Base-by-base conservation (phyloP, 2,888 invertebrate species). In the Platycnemis pennipes region DNA sequence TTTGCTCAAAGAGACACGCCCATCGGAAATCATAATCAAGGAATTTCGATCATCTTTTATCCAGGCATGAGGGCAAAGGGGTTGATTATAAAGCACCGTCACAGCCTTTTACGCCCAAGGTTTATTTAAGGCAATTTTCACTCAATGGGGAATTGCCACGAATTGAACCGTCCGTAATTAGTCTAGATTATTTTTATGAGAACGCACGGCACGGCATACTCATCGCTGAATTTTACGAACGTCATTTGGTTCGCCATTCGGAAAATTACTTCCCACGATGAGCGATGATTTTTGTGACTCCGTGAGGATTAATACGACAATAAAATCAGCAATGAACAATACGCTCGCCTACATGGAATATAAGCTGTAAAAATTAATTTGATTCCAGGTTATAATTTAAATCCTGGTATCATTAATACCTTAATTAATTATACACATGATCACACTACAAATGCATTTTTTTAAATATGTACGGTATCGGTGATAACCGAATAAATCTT, bases 21-120 rank as follows among this genome's bases (percentile, higher is more conserved):
- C 77, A 77, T 77, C 77, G 77, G 37, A 37, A 77, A 77, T 77
- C 77, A 77, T 77, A 77, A 77, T 77, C 77, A 77, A 77, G 77
- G 37, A 37, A 77, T 77, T 63, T 77, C 77, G 16, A 77, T 77
- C 77, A 77, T 11, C 31, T 77, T 77, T 77, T 77, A 77, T 77
- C 77, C 77, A 37, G 11, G 13, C n/a, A 26, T 13, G 37, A 31
- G 37, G 13, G 77, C 77, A 77, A 77, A 37, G 77, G 11, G 11
- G 77, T 11, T 77, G 37, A 37, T 77, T 5, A 77, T 37, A 31
- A 77, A 37, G 77, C 37, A 77, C 77, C 11, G 31, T 26, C 16
- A 37, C 2, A 77, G 8, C 77, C 2, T 26, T 3, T 37, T 13
- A 2, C 77, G 37, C 11, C 37, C 11, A 37, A 13, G 16, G 8